Evolutionary conservation across 2,888 invertebrate genomes (phyloP).

Genomic region (Syrphus vitripennis): DNA sequence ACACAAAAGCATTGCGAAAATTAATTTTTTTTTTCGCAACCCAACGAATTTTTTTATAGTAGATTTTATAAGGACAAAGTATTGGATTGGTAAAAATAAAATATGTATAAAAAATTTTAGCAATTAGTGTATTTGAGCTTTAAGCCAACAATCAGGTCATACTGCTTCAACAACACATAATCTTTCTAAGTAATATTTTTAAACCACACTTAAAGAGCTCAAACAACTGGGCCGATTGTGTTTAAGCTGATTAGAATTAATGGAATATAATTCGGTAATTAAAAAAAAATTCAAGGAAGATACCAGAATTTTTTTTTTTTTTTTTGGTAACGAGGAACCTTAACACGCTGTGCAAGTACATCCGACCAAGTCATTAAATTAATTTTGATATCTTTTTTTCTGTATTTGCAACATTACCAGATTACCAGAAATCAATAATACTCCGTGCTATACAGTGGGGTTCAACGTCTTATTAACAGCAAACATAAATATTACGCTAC

Average conservation of each 20-base stretch:
- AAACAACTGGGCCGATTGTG: no score
- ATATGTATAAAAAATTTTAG: not conserved
- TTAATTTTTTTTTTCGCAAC: not conserved
- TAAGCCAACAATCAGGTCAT: no score
- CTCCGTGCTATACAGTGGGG: conserved; percentile 7
- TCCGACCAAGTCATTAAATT: not conserved
- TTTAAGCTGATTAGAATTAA: no score
- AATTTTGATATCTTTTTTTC: conserved; percentile 10
- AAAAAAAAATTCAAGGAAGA: not conserved
- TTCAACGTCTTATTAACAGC: conserved; percentile 51
- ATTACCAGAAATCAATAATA: conserved; percentile 53
- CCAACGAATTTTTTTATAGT: not conserved
- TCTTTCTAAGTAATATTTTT: no score
- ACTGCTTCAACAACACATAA: no score
- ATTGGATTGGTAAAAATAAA: not conserved
- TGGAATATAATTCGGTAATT: no score
- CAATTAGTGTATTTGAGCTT: no score
- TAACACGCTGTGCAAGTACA: not conserved
- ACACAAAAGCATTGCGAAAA: not conserved
- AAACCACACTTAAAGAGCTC: no score
- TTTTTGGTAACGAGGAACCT: no score
- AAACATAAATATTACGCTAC: conserved; percentile 36
- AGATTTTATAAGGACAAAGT: not conserved
- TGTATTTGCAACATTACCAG: conserved; percentile 4
- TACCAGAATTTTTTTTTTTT: no score